Conservation (phyloP, 2,113 vertebrate species). For the Elanus axillaris region DNA sequence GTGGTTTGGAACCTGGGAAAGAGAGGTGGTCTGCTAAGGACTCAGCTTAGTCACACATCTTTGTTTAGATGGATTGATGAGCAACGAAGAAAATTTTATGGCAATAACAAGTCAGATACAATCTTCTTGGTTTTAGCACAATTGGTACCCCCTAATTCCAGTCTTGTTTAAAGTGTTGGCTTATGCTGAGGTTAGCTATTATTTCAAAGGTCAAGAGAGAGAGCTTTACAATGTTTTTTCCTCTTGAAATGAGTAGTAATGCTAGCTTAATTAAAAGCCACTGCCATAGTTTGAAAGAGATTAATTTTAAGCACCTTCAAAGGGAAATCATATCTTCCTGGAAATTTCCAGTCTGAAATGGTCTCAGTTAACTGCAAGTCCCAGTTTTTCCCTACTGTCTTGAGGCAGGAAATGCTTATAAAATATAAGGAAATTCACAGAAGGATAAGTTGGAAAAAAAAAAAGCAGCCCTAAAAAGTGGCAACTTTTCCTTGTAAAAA, state of each 20-base stretch:
- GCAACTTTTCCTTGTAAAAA: neutral
- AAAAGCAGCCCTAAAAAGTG: neutral
- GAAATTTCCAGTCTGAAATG: neutral
- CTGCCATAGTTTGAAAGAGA: neutral
- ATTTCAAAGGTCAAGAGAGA: neutral
- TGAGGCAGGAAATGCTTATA: neutral
- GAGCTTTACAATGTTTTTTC: neutral
- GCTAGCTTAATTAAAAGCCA: conserved; percentile 18
- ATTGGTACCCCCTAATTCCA: neutral
- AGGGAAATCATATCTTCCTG: neutral
- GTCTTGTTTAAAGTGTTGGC: neutral
- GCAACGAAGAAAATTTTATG: conserved; percentile 2
- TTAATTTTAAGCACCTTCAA: neutral
- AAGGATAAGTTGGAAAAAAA: neutral
- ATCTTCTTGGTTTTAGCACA: neutral
- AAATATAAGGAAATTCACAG: neutral
- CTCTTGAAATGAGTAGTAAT: neutral
- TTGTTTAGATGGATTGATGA: neutral
- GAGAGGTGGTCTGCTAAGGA: neutral
- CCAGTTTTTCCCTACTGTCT: neutral
- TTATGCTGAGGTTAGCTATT: neutral
- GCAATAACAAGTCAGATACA: neutral
- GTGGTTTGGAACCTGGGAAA: neutral
- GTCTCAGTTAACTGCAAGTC: neutral
- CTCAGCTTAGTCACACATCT: neutral